phyloP scores from a whole-genome alignment of 2,113 vertebrate species.

The Mixornis gularis region DNA sequence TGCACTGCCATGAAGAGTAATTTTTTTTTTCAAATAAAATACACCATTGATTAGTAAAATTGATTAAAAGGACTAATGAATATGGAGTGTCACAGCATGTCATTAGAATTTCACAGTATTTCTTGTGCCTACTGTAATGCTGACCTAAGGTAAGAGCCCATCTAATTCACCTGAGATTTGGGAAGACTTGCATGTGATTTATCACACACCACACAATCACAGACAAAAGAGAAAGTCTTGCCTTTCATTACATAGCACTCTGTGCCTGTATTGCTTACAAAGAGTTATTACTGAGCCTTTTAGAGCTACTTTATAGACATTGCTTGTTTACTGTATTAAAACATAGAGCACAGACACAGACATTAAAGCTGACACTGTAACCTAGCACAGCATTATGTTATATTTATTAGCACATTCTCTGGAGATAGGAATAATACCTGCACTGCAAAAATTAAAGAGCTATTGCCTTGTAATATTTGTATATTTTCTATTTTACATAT shows the following conservation, averaged over 20 bases:
- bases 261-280: not conserved
- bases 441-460: constrained; percentile 4
- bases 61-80: constrained; percentile 43
- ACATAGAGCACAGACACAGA: not conserved
- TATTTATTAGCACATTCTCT: not conserved
- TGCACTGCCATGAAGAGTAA: not conserved
- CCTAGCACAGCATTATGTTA: not conserved
- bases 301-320: not conserved
- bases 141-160: not conserved
- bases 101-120: not conserved
- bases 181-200: constrained; percentile 41
- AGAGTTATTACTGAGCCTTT: not conserved
- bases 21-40: not conserved
- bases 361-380: constrained; percentile 2
- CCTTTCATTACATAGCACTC: not conserved
- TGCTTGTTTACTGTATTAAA: not conserved
- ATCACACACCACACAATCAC: not conserved
- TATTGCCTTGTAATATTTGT: constrained; percentile 65
- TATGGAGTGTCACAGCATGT: constrained; percentile 22
- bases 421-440: not conserved
- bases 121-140: not conserved
- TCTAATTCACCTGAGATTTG: constrained; percentile 10
- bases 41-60: not conserved
- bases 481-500: constrained; percentile 14
- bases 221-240: not conserved